phyloP scores from a whole-genome alignment of 2,888 invertebrate genomes.

The Drosophila eohydei region DNA sequence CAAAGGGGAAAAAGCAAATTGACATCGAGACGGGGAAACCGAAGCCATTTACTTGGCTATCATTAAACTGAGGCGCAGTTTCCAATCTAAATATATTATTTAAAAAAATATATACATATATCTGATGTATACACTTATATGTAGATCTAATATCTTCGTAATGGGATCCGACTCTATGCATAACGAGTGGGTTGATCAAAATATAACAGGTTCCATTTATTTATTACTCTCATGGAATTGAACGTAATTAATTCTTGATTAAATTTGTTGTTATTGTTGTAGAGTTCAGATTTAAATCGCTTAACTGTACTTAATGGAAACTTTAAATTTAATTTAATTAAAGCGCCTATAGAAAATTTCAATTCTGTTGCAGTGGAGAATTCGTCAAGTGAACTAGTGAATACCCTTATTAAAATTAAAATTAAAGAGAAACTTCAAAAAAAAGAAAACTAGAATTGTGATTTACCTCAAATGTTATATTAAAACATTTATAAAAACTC shows the following conservation, averaged over 20 bases:
- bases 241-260: constrained; percentile 31
- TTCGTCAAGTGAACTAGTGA: background rate
- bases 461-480: background rate
- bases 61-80: constrained; percentile 33
- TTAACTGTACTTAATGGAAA: constrained; percentile 17
- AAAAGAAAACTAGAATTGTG: background rate
- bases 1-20: constrained; percentile 9
- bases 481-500: background rate
- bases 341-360: background rate
- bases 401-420: background rate
- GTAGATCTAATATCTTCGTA: constrained; percentile 4
- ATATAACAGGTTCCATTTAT: constrained; percentile 20
- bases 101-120: background rate
- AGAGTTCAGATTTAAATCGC: constrained; percentile 12
- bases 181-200: constrained; percentile 21
- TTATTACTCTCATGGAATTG: constrained; percentile 7
- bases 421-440: background rate
- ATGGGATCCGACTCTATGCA: constrained; percentile 27
- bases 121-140: background rate
- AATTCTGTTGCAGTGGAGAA: background rate
- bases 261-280: constrained; percentile 7
- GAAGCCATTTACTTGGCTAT: constrained; percentile 2
- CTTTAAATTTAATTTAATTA: constrained; percentile 21
- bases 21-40: constrained; percentile 16
- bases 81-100: constrained; percentile 7